These are phyloP conservation scores for Schizaphis graminum DNA, from an alignment of 2,888 invertebrate genomes.

Conservation along the genomic window DNA sequence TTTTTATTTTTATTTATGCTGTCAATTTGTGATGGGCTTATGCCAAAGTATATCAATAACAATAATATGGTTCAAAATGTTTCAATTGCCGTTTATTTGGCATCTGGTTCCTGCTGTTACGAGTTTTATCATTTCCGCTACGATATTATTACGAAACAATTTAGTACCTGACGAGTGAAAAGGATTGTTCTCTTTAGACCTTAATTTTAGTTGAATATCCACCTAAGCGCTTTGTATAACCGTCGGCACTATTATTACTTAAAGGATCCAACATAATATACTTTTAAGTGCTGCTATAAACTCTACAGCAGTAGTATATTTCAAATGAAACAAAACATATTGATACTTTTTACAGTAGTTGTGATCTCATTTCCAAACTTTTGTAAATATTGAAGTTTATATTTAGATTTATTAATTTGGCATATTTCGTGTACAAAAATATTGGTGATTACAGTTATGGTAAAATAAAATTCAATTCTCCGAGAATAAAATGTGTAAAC, in stretches of 20 bases:
- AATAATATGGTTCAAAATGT: background rate
- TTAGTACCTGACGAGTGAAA: constrained; percentile 9
- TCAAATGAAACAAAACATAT: background rate
- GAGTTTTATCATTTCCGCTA: background rate
- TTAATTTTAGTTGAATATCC: background rate
- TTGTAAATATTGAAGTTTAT: background rate
- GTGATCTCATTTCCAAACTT: background rate
- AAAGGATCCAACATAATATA: background rate
- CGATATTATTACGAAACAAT: background rate
- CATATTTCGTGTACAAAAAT: background rate
- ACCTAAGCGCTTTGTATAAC: background rate
- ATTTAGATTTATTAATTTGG: background rate
- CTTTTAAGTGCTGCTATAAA: constrained; percentile 12
- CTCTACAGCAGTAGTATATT: background rate
- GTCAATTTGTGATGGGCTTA: background rate
- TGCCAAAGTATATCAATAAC: background rate
- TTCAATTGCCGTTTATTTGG: background rate
- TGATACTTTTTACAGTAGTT: background rate
- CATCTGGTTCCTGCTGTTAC: background rate
- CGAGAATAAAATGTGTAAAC: background rate
- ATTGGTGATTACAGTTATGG: background rate
- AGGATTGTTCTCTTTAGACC: constrained; percentile 11
- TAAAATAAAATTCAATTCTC: background rate
- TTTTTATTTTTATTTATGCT: background rate
- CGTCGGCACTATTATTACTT: background rate